Percentiles rank a stretch among this genome's conserved stretches.
Evolutionary conservation across 1,140 invertebrate species (phyloP).

Genomic region (Drosophila seguyi): DNA sequence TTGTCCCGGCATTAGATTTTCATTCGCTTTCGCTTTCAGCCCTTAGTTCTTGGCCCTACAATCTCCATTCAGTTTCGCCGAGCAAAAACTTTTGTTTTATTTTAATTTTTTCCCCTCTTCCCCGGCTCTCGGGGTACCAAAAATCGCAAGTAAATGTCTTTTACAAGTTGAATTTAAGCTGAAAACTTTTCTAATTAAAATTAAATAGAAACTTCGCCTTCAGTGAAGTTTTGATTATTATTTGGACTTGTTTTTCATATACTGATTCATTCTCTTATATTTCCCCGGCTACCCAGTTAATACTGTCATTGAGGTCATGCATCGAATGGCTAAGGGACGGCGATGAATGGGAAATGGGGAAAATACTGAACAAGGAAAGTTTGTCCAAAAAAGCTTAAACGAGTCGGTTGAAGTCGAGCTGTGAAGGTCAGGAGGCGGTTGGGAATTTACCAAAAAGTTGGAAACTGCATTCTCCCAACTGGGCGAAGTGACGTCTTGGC

Average conservation of each 20-base stretch:
- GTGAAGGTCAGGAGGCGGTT: slow-evolving; percentile 56
- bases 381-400: slow-evolving; percentile 40
- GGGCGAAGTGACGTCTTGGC: slow-evolving; percentile 5
- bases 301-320: slow-evolving; percentile 46
- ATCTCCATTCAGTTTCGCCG: slow-evolving; percentile 22
- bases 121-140: slow-evolving; percentile 11
- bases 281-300: slow-evolving; percentile 17
- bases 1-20: slow-evolving; percentile 15
- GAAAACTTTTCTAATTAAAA: slow-evolving; percentile 82
- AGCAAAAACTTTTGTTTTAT: slow-evolving; percentile 65
- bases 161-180: slow-evolving; percentile 75
- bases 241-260: slow-evolving; percentile 62
- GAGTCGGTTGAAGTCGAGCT: slow-evolving; percentile 38
- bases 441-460: slow-evolving; percentile 25
- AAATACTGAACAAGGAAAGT: slow-evolving; percentile 45
- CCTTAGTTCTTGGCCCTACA: slow-evolving; percentile 1
- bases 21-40: slow-evolving; percentile 16
- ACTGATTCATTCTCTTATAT: slow-evolving; percentile 35
- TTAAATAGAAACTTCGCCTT: slow-evolving; percentile 75
- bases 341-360: slow-evolving; percentile 10
- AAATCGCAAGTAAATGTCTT: slow-evolving; percentile 57
- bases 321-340: slow-evolving; percentile 10
- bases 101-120: slow-evolving; percentile 33
- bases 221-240: slow-evolving; percentile 77
- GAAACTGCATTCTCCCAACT: slow-evolving; percentile 23